Percentiles rank a stretch among this genome's conserved stretches.
Evolutionary conservation across 2,797 vertebrate genomes (phyloP).

Genomic region (Typhlichthys subterraneus): DNA sequence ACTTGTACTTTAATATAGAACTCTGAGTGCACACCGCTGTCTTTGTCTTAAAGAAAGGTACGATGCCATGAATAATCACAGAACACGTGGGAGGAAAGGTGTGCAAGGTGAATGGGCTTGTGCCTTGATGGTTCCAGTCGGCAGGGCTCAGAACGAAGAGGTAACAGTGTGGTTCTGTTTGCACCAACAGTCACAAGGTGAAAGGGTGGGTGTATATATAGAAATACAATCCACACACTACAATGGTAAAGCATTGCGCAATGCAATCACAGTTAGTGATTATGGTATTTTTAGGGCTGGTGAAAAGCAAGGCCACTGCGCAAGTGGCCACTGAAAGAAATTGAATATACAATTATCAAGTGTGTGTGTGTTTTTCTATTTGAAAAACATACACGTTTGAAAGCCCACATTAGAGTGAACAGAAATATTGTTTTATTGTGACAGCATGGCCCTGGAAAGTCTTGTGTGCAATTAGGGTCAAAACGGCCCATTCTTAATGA

Average conservation of each 20-base stretch:
- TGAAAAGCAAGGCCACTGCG: constrained; percentile 16
- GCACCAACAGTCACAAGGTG: constrained; percentile 36
- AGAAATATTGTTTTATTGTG: no score
- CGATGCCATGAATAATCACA: background rate
- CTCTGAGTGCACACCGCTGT: constrained; percentile 40
- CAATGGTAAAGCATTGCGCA: constrained; percentile 15
- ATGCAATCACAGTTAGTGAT: constrained; percentile 13
- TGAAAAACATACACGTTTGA: constrained; percentile 11
- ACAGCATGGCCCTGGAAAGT: no score
- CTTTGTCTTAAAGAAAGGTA: constrained; percentile 51
- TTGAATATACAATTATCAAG: constrained; percentile 1
- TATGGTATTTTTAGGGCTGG: constrained; percentile 46
- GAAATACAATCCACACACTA: constrained; percentile 18
- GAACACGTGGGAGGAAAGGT: constrained; percentile 10
- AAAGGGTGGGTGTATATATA: constrained; percentile 42
- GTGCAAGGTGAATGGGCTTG: constrained; percentile 1
- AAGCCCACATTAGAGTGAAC: no score
- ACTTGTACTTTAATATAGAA: no score
- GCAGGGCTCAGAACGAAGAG: constrained; percentile 10
- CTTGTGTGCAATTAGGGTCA: no score
- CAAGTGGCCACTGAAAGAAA: background rate
- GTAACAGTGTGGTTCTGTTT: constrained; percentile 39
- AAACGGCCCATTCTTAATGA: no score
- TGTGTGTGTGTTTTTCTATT: constrained; percentile 22
- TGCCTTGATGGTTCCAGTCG: constrained; percentile 42